A percentile compares a stretch with the other conserved stretches of the same genome.
These are phyloP conservation scores for Corythaixoides concolor DNA, from an alignment of 2,113 vertebrate species.

Conservation along the genomic window DNA sequence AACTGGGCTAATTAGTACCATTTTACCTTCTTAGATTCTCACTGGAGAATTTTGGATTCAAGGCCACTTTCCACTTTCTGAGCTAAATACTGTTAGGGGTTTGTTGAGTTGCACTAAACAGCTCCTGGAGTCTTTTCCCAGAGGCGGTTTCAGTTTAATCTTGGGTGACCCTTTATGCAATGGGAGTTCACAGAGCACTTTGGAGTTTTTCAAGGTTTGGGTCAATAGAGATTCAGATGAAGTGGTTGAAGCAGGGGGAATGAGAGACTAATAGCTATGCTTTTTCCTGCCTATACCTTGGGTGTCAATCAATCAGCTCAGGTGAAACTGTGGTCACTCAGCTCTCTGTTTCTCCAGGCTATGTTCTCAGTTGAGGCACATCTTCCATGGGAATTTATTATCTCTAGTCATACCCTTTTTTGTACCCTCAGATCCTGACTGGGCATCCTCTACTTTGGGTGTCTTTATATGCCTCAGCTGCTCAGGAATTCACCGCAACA, in stretches of 20 bases:
- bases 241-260: neutral
- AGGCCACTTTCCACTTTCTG: neutral
- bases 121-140: neutral
- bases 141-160: neutral
- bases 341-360: neutral
- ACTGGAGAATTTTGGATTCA: neutral
- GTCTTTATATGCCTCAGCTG: conserved; percentile 86
- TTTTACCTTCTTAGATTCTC: neutral
- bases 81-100: neutral
- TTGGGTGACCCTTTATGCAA: neutral
- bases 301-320: neutral
- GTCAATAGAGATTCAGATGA: neutral
- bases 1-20: neutral
- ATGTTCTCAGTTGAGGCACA: neutral
- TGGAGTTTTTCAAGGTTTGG: neutral
- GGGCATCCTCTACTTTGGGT: conserved; percentile 88
- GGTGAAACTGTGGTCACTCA: neutral
- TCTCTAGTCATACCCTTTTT: neutral
- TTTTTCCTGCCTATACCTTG: neutral
- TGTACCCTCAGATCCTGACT: conserved; percentile 77
- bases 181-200: neutral
- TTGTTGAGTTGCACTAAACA: neutral
- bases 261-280: neutral
- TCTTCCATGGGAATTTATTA: neutral
- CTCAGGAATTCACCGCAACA: conserved; percentile 84